Evolutionary conservation across 2,113 vertebrate genomes (phyloP).

Genomic region (Synodontis membranacea): DNA sequence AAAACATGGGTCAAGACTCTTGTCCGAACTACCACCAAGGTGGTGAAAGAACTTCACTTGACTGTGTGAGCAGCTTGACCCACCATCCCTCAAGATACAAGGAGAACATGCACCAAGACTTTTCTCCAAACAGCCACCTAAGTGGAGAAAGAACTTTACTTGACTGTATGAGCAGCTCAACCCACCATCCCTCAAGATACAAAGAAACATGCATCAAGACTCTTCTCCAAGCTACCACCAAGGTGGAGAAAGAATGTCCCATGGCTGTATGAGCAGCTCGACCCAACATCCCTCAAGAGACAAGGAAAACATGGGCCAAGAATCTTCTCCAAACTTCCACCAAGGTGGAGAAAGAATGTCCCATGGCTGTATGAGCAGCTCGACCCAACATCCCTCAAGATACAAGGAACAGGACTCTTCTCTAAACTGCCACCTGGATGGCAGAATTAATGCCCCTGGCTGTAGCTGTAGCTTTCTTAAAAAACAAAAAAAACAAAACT

Average conservation of each 20-base stretch:
- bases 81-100: not conserved
- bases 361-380: not conserved
- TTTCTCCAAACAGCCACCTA: not conserved
- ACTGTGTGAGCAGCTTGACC: too few relatives aligned
- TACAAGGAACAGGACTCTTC: not conserved
- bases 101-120: fast-evolving
- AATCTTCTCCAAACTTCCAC: not conserved
- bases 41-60: too few relatives aligned
- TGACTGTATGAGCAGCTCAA: not conserved
- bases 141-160: not conserved
- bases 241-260: too few relatives aligned
- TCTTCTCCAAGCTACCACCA: too few relatives aligned
- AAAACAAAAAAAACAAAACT: too few relatives aligned
- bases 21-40: too few relatives aligned
- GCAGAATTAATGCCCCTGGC: not conserved
- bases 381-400: not conserved
- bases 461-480: not conserved
- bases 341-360: not conserved
- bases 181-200: not conserved
- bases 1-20: not conserved
- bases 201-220: not conserved
- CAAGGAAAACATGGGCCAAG: too few relatives aligned
- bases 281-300: not conserved
- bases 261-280: too few relatives aligned
- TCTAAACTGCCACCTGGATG: not conserved